These are phyloP conservation scores for Spodoptera litura DNA, from an alignment of 1,140 invertebrate genomes.

Conservation along the genomic window DNA sequence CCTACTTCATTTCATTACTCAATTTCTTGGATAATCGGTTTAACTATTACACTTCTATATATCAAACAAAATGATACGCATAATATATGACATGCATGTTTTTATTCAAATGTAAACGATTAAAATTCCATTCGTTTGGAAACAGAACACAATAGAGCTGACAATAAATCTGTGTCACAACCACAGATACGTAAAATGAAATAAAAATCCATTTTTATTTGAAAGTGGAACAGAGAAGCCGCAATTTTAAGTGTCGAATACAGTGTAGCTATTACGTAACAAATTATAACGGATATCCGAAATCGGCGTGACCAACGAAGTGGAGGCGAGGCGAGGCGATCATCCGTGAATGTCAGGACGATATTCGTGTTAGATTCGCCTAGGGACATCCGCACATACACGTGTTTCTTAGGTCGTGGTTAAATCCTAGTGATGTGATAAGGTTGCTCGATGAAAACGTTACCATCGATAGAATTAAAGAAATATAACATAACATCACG, in stretches of 20 bases:
- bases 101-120: constrained; percentile 17
- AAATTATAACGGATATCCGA: constrained; percentile 65
- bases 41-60: too few species aligned
- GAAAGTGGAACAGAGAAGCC: constrained; percentile 34
- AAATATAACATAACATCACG: too few species aligned
- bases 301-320: constrained; percentile 57
- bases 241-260: constrained; percentile 28
- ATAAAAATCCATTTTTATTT: constrained; percentile 20
- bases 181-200: not conserved
- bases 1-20: too few species aligned
- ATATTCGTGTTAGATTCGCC: constrained; percentile 30
- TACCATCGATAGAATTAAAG: not conserved
- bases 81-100: not conserved
- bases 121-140: constrained; percentile 10
- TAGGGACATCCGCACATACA: constrained; percentile 27
- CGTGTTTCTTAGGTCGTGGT: not conserved
- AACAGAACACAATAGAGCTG: constrained; percentile 13
- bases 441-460: not conserved
- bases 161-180: constrained; percentile 10
- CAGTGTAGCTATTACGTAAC: constrained; percentile 53
- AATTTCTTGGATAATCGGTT: too few species aligned
- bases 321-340: constrained; percentile 50
- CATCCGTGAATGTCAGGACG: constrained; percentile 72
- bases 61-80: too few species aligned
- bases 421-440: not conserved